Evolutionary conservation across 2,797 vertebrate genomes (phyloP).

Genomic region (Mormyrops attenuatus): DNA sequence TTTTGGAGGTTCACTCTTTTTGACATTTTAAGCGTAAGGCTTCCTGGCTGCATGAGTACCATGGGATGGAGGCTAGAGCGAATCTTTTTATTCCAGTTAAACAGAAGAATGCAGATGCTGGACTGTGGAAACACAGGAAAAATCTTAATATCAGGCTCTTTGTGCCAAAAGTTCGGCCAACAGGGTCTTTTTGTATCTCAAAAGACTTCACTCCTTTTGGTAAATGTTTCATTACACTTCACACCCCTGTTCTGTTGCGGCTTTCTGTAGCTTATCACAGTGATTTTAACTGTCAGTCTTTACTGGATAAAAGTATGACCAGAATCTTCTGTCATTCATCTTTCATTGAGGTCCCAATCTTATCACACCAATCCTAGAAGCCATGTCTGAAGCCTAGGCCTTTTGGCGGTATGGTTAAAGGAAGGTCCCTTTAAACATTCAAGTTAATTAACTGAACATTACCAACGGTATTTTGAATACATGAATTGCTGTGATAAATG

Average conservation of each 20-base stretch:
- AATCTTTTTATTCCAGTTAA: not conserved
- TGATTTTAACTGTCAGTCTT: not conserved
- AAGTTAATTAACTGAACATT: not conserved
- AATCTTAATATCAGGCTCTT: not conserved
- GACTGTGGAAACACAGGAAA: not conserved
- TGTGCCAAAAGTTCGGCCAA: not conserved
- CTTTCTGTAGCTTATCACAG: not conserved
- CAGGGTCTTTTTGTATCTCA: not conserved
- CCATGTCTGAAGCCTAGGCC: not conserved
- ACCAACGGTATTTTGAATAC: not conserved
- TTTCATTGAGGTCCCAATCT: not conserved
- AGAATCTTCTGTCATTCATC: not conserved
- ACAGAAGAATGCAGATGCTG: constrained; percentile 1
- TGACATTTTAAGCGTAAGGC: not conserved
- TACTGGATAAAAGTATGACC: not conserved
- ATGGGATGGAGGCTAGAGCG: not conserved
- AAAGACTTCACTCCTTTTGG: not conserved
- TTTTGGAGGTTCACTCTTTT: not conserved
- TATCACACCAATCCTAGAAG: not conserved
- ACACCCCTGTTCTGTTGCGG: not conserved
- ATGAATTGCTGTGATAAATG: not conserved
- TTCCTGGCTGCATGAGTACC: not conserved
- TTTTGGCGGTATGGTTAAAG: not conserved
- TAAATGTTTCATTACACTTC: not conserved
- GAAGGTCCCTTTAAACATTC: not conserved